phyloP scores from a whole-genome alignment of 1,140 invertebrate species.

The Ceratoteleas bidentatus region DNA sequence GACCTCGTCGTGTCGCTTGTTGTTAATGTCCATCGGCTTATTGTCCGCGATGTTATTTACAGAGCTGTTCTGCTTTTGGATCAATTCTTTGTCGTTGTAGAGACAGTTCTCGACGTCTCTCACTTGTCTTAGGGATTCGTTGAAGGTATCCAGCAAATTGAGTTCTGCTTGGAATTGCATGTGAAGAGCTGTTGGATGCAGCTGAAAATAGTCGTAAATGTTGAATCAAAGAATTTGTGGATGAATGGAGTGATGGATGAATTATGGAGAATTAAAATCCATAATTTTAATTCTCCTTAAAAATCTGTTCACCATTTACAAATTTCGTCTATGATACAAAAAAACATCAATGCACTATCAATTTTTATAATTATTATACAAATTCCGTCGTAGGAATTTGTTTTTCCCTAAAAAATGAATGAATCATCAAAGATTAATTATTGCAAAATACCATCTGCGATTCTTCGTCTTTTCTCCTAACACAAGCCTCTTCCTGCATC shows the following conservation, averaged over 20 bases:
- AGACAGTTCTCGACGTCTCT: conserved; percentile 76
- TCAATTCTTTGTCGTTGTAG: conserved; percentile 70
- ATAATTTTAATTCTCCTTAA: too few relatives aligned
- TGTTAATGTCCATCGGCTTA: conserved; percentile 53
- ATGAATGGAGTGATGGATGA: too few relatives aligned
- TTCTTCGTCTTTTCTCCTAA: conserved; percentile 52
- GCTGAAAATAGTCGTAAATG: conserved; percentile 48
- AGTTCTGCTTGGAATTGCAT: conserved; percentile 80
- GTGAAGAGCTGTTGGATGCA: conserved; percentile 77
- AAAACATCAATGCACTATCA: too few relatives aligned
- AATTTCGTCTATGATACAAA: too few relatives aligned
- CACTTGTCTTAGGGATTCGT: conserved; percentile 76
- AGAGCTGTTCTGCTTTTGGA: conserved; percentile 57
- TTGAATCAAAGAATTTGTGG: neutral
- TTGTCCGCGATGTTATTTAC: conserved; percentile 9
- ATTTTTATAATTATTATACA: too few relatives aligned
- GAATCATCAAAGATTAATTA: neutral
- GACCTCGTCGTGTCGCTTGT: conserved; percentile 40
- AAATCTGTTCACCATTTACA: too few relatives aligned
- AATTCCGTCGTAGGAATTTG: too few relatives aligned
- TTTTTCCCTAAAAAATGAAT: neutral
- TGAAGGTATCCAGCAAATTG: conserved; percentile 77
- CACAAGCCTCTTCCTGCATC: conserved; percentile 59
- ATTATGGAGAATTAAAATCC: too few relatives aligned
- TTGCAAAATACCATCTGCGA: conserved; percentile 33